Evolutionary conservation across 2,888 invertebrate genomes (phyloP).

Genomic region (Polietes domitor): DNA sequence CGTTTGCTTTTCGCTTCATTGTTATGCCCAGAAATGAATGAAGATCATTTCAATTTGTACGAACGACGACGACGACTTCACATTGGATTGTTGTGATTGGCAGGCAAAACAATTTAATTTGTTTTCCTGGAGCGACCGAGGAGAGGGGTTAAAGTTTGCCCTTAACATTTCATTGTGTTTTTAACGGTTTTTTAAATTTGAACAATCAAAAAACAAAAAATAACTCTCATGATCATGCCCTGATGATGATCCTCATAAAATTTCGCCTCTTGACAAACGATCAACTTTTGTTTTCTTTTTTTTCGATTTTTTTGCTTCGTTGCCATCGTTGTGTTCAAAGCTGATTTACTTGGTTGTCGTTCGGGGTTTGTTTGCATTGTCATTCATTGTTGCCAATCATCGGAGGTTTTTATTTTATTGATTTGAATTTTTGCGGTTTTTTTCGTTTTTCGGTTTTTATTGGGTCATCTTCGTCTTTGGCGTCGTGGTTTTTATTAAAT

Average conservation of each 20-base stretch:
- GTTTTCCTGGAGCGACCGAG: neutral
- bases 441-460: conserved; percentile 13
- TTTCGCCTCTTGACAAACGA: neutral
- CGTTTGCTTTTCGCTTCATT: neutral
- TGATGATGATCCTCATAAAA: neutral
- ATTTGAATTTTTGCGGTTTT: conserved; percentile 54
- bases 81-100: neutral
- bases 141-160: conserved; percentile 4
- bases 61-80: too few species aligned
- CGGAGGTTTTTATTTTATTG: conserved; percentile 60
- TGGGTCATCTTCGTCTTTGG: conserved; percentile 16
- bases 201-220: neutral
- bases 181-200: neutral
- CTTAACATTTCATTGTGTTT: conserved; percentile 9
- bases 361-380: neutral
- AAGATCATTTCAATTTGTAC: conserved; percentile 33
- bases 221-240: neutral
- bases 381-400: conserved; percentile 22
- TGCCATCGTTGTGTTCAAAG: too few species aligned
- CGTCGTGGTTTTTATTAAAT: conserved; percentile 11
- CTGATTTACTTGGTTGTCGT: conserved; percentile 1
- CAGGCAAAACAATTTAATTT: conserved; percentile 7
- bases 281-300: conserved; percentile 2
- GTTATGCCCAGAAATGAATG: neutral
- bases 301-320: conserved; percentile 26